Conservation (phyloP, 2,797 vertebrate genomes). For the Pyrocephalus nanus region DNA sequence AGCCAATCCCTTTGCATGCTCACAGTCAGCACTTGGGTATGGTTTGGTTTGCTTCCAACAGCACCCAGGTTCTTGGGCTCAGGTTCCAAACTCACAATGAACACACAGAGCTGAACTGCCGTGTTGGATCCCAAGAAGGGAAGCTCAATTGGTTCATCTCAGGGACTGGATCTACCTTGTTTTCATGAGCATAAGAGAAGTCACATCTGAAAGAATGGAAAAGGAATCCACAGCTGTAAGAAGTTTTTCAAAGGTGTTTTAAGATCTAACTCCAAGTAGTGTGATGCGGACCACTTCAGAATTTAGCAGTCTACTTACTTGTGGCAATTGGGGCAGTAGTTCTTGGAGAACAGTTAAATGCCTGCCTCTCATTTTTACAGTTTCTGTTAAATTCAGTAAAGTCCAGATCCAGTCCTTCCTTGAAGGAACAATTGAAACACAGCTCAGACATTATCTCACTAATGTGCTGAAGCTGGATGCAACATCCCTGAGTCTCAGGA, state of each 20-base stretch:
- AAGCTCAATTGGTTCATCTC: not conserved
- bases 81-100: not conserved
- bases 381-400: not conserved
- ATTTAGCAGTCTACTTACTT: not conserved
- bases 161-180: not conserved
- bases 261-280: not conserved
- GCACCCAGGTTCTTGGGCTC: not conserved
- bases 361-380: not conserved
- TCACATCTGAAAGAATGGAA: not conserved
- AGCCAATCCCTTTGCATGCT: not conserved
- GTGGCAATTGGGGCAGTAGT: not conserved
- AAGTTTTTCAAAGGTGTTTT: not conserved
- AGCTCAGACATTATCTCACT: not conserved
- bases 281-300: not conserved
- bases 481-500: not conserved
- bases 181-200: not conserved
- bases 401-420: not conserved
- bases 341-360: not conserved
- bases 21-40: not conserved
- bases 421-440: not conserved
- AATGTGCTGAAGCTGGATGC: not conserved
- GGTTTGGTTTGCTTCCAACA: not conserved
- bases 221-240: not conserved
- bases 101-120: not conserved
- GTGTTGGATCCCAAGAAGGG: not conserved